phyloP scores from a whole-genome alignment of 2,797 vertebrate species.

The Cyprinodon diabolis region DNA sequence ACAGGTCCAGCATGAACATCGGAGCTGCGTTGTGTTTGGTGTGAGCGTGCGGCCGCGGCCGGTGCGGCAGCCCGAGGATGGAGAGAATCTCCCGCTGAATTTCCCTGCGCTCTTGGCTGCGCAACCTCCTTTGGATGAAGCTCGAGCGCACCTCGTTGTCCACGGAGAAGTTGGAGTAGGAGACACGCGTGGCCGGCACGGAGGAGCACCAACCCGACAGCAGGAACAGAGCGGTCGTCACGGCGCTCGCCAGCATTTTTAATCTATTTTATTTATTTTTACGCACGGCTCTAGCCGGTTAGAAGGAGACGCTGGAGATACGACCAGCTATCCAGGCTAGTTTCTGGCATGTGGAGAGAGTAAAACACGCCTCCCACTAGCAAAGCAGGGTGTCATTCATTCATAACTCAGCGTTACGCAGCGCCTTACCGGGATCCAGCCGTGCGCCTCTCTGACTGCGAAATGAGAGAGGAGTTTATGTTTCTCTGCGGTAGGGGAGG shows the following conservation, averaged over 20 bases:
- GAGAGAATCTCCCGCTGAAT: slow-evolving; percentile 98
- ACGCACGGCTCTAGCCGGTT: slow-evolving; percentile 28
- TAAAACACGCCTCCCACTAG: not conserved
- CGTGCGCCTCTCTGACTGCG: slow-evolving; percentile 34
- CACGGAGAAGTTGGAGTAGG: slow-evolving; percentile 86
- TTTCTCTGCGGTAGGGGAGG: slow-evolving; percentile 61
- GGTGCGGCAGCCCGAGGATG: slow-evolving; percentile 94
- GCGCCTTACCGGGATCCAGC: not conserved
- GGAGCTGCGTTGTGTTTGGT: slow-evolving; percentile 93
- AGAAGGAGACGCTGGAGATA: not conserved
- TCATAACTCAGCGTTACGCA: slow-evolving; percentile 16
- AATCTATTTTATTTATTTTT: slow-evolving; percentile 21
- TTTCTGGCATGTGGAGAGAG: not conserved
- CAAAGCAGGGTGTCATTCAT: not conserved
- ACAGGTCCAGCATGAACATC: slow-evolving; percentile 97
- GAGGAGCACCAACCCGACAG: slow-evolving; percentile 73
- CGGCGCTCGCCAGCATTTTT: slow-evolving; percentile 43
- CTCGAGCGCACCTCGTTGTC: slow-evolving; percentile 92
- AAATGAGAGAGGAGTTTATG: slow-evolving; percentile 47
- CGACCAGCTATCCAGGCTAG: not conserved
- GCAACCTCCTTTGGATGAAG: slow-evolving; percentile 92
- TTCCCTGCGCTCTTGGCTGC: slow-evolving; percentile 93
- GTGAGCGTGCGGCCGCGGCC: slow-evolving; percentile 90
- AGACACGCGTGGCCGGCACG: slow-evolving; percentile 76
- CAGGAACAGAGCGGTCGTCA: slow-evolving; percentile 14